Percentiles rank a stretch among this genome's conserved stretches.
These are phyloP conservation scores for Gadopsis marmoratus DNA, from an alignment of 2,797 vertebrate genomes.

Conservation along the genomic window DNA sequence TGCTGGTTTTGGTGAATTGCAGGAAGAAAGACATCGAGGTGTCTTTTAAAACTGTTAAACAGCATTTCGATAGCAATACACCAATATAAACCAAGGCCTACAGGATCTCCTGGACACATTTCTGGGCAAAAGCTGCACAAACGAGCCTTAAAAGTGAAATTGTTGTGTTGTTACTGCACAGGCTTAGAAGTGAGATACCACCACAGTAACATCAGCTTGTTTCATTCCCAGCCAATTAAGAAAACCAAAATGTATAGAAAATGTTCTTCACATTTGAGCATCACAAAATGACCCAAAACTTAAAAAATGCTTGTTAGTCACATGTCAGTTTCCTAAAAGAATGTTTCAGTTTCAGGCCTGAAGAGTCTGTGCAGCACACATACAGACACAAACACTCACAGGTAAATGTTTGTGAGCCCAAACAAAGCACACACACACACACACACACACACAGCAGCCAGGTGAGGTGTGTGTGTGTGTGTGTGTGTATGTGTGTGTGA, in stretches of 20 bases:
- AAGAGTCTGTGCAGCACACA: conserved; percentile 36
- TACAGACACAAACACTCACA: conserved; percentile 34
- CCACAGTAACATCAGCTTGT: background rate
- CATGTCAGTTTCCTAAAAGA: conserved; percentile 18
- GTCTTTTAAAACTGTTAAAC: background rate
- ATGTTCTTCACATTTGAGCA: background rate
- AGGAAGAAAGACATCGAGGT: background rate
- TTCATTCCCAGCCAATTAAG: background rate
- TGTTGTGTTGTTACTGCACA: background rate
- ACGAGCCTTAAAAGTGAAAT: background rate
- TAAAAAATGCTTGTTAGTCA: conserved; percentile 3
- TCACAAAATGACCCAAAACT: background rate
- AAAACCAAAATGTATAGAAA: background rate
- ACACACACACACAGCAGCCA: conserved; percentile 38
- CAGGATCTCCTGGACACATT: background rate
- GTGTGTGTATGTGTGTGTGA: conserved; percentile 64
- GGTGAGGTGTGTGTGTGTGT: conserved; percentile 56
- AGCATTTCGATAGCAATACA: background rate
- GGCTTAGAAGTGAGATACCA: background rate
- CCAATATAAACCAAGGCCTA: background rate
- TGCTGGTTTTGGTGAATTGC: background rate
- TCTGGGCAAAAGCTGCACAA: background rate
- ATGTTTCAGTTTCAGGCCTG: conserved; percentile 30
- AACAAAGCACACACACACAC: conserved; percentile 23
- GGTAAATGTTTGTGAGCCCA: conserved; percentile 56